Conservation (phyloP, 2,888 invertebrate species). For the Chymomyza caudatula region DNA sequence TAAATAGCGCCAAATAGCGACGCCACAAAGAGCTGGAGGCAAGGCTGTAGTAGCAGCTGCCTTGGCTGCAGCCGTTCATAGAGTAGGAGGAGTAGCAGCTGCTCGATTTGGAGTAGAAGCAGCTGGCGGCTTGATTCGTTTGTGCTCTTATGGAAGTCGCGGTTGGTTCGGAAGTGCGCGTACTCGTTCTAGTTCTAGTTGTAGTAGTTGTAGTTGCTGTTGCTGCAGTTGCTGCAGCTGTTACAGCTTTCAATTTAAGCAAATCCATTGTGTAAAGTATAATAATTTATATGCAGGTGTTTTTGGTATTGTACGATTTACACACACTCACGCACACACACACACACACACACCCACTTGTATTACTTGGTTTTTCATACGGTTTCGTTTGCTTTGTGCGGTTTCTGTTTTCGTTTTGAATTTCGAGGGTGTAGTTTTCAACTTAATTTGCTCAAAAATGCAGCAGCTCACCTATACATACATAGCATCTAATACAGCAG, state of each 20-base stretch:
- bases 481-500: slow-evolving; percentile 7
- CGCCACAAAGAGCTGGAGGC: slow-evolving; percentile 36
- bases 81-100: slow-evolving; percentile 5
- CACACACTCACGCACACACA: neutral
- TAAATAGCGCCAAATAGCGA: slow-evolving; percentile 63
- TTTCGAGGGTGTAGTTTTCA: slow-evolving; percentile 59
- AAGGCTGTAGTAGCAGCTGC: neutral
- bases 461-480: neutral
- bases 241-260: slow-evolving; percentile 46
- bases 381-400: slow-evolving; percentile 2
- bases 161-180: slow-evolving; percentile 30
- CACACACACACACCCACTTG: neutral
- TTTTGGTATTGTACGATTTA: neutral
- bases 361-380: neutral
- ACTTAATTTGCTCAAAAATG: slow-evolving; percentile 66
- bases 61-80: neutral
- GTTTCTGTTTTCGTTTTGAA: slow-evolving; percentile 28
- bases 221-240: slow-evolving; percentile 25
- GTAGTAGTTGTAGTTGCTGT: slow-evolving; percentile 6
- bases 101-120: neutral
- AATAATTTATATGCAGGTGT: slow-evolving; percentile 41
- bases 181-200: slow-evolving; percentile 27
- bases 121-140: slow-evolving; percentile 49
- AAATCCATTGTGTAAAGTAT: slow-evolving; percentile 64
- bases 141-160: slow-evolving; percentile 56